phyloP scores from a whole-genome alignment of 2,113 vertebrate genomes.

The Acanthisitta chloris region DNA sequence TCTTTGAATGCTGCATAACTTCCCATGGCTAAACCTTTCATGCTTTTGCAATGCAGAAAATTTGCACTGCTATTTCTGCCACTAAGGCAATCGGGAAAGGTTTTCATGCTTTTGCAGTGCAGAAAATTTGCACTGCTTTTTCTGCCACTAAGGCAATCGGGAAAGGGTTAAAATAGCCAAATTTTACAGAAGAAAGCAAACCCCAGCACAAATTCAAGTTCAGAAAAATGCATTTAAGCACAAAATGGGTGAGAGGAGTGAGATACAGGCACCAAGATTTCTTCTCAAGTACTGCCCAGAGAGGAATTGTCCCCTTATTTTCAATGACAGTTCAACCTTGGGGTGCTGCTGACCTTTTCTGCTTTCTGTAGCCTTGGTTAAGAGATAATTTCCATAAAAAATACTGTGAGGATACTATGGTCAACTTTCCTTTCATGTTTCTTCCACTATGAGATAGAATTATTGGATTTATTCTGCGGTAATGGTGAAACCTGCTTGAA shows the following conservation, averaged over 20 bases:
- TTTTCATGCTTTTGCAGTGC: too few relatives aligned
- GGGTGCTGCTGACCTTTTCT: neutral
- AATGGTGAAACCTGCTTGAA: neutral
- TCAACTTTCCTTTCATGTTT: neutral
- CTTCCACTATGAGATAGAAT: neutral
- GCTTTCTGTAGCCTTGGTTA: neutral
- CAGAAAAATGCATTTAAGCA: neutral
- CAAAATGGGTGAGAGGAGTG: neutral
- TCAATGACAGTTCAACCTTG: neutral
- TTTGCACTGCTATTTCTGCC: neutral
- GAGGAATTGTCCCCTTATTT: neutral
- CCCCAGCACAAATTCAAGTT: neutral
- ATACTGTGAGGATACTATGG: neutral
- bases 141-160: neutral
- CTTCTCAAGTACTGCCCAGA: neutral
- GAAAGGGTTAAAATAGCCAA: neutral
- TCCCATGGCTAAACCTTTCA: neutral
- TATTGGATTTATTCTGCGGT: neutral
- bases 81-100: neutral
- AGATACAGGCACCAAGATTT: neutral
- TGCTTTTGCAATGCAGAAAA: neutral
- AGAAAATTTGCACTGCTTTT: neutral
- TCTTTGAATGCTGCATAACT: neutral
- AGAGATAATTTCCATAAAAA: neutral
- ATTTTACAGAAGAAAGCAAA: neutral